Conservation (phyloP, 2,888 invertebrate genomes). For the Ornithoptera priamus region DNA sequence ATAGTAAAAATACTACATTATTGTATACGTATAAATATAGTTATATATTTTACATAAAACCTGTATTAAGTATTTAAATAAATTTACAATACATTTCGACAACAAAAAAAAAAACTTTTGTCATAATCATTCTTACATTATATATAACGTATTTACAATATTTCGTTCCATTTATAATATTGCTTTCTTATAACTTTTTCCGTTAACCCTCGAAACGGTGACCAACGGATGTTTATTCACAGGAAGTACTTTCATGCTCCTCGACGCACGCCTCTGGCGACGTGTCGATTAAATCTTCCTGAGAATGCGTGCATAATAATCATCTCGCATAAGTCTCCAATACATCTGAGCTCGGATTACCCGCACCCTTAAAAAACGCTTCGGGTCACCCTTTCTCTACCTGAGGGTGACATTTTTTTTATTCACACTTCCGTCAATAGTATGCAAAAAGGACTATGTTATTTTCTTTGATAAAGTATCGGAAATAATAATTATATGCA, state of each 20-base stretch:
- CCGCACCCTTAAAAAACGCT: slow-evolving; percentile 56
- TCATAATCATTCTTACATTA: no score
- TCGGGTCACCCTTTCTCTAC: slow-evolving; percentile 69
- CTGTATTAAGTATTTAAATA: no score
- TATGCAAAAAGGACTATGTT: slow-evolving; percentile 78
- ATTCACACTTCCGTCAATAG: slow-evolving; percentile 77
- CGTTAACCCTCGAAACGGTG: slow-evolving; percentile 54
- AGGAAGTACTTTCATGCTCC: slow-evolving; percentile 55
- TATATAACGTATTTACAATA: not conserved
- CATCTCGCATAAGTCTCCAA: slow-evolving; percentile 59
- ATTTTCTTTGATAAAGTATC: slow-evolving; percentile 76
- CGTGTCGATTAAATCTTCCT: slow-evolving; percentile 67
- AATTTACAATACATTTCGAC: no score
- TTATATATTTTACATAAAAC: no score
- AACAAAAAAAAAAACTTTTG: no score
- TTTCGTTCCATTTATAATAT: not conserved
- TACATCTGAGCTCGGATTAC: slow-evolving; percentile 66
- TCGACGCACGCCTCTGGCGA: slow-evolving; percentile 64
- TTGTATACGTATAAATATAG: no score
- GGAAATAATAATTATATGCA: slow-evolving; percentile 81
- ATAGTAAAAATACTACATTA: no score
- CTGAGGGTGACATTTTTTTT: slow-evolving; percentile 77
- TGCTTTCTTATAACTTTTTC: slow-evolving; percentile 19
- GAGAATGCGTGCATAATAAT: slow-evolving; percentile 78
- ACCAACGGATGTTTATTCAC: slow-evolving; percentile 51